Percentiles rank a stretch among this genome's conserved stretches.
Evolutionary conservation across 2,888 invertebrate genomes (phyloP).

Genomic region (Xestia c-nigrum): DNA sequence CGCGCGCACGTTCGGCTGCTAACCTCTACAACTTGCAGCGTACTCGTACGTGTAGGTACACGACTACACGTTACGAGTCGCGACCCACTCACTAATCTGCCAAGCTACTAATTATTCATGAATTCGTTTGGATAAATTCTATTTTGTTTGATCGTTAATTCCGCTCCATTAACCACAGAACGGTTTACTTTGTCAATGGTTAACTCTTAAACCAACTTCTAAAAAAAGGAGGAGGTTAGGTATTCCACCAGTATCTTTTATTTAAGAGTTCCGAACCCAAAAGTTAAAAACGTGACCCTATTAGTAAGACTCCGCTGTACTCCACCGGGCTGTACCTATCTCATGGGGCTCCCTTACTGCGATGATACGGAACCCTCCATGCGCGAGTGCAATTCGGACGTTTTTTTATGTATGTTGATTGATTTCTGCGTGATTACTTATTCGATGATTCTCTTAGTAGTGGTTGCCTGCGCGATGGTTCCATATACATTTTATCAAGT

Average conservation of each 20-base stretch:
- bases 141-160: conserved; percentile 14
- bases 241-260: not conserved
- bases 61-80: too few species aligned
- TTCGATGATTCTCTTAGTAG: too few species aligned
- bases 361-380: too few species aligned
- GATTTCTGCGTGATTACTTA: too few species aligned
- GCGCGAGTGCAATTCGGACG: too few species aligned
- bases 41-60: not conserved
- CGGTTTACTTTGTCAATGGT: not conserved
- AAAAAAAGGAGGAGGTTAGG: not conserved
- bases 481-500: too few species aligned
- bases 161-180: conserved; percentile 3
- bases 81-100: conserved; percentile 1
- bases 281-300: too few species aligned
- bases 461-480: too few species aligned
- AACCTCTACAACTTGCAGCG: not conserved
- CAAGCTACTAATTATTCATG: conserved; percentile 26
- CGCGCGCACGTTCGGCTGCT: not conserved
- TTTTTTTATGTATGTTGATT: not conserved
- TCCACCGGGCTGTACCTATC: too few species aligned
- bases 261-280: too few species aligned
- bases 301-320: too few species aligned
- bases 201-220: not conserved
- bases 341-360: too few species aligned
- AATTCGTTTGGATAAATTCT: conserved; percentile 21